These are phyloP conservation scores for Speoplatyrhinus poulsoni DNA, from an alignment of 2,113 vertebrate species.

Conservation along the genomic window DNA sequence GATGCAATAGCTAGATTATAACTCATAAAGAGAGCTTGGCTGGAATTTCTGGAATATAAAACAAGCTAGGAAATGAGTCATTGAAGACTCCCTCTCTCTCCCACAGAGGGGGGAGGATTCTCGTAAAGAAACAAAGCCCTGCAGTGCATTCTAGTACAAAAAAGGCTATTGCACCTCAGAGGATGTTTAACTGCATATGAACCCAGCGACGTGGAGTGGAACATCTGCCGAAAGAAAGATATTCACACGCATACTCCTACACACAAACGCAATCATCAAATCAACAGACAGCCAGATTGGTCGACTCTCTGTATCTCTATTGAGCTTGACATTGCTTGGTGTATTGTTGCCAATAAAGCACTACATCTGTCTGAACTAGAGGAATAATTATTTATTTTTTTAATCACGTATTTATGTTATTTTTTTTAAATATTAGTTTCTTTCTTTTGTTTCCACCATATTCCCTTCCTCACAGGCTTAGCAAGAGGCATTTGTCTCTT, in stretches of 20 bases:
- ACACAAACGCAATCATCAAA: background rate
- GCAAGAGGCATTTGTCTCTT: too few species aligned
- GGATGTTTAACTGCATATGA: constrained; percentile 41
- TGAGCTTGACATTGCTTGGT: constrained; percentile 9
- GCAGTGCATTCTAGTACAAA: constrained; percentile 34
- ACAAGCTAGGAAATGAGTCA: constrained; percentile 63
- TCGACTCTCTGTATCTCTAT: background rate
- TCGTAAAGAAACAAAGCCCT: constrained; percentile 42
- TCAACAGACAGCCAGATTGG: constrained; percentile 8
- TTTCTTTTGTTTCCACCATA: constrained; percentile 10
- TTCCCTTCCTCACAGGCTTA: too few species aligned
- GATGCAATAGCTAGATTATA: constrained; percentile 50
- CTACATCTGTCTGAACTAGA: constrained; percentile 29
- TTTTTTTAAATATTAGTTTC: too few species aligned
- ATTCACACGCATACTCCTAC: background rate
- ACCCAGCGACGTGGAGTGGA: constrained; percentile 34
- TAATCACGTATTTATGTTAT: too few species aligned
- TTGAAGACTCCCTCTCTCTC: constrained; percentile 32
- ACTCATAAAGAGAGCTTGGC: constrained; percentile 48
- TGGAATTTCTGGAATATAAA: constrained; percentile 52
- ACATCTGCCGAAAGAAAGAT: constrained; percentile 48
- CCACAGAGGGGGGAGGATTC: constrained; percentile 21
- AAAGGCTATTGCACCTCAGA: constrained; percentile 6
- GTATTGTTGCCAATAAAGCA: constrained; percentile 11
- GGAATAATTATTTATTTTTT: constrained; percentile 21